Evolutionary conservation across 2,113 vertebrate species (phyloP), one percentile per base, ranked within the genome.

Genomic region (Centrocercus urophasianus): DNA sequence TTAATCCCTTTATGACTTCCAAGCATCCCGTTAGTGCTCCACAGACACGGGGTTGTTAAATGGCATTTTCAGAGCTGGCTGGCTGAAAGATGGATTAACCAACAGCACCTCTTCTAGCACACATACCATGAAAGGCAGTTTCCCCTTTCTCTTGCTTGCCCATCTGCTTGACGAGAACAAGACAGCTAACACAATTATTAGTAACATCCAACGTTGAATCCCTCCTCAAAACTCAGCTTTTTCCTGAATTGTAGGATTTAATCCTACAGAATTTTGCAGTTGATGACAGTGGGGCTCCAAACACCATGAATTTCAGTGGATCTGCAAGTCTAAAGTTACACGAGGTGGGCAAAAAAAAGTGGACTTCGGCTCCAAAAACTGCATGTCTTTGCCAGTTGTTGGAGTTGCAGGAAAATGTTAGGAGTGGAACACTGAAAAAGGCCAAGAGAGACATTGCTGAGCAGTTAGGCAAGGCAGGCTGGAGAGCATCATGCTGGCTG

Each of bases 1-100:
- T 96, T 90, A 96, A 96, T 97, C 72, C 86, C 76, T 93, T 90
- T 86, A 93, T 93, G 95, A 87, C 93, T 96, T 95, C 91, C 75
- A 95, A 94, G 92, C 86, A 91, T 69, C 86, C 90, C 22, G 56
- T 93, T 81, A 86, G 87, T 92, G 21, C 86, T 88, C 72, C 20
- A 74, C 65, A 93, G 80, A 38, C 34, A 32, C 4, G 2, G 70
- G 3, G 45, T 30, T 87, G 75, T 80, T 95, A 81, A 93, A 78
- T 18, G 47, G 82, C 52, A 60, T 54, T 93, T 12, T 16, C 34
- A 56, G 88, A 92, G 75, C 71, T 92, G 67, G 66, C 43, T 91
- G 67, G 43, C 74, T 91, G 83, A 71, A 90, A 74, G 85, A 75
- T 14, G 57, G 81, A 56, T 90, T 89, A 59, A 88, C 69, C 61